A percentile compares a stretch with the other conserved stretches of the same genome.
phyloP scores from a whole-genome alignment of 1,140 invertebrate genomes.

The Euura saliciscinereae region DNA sequence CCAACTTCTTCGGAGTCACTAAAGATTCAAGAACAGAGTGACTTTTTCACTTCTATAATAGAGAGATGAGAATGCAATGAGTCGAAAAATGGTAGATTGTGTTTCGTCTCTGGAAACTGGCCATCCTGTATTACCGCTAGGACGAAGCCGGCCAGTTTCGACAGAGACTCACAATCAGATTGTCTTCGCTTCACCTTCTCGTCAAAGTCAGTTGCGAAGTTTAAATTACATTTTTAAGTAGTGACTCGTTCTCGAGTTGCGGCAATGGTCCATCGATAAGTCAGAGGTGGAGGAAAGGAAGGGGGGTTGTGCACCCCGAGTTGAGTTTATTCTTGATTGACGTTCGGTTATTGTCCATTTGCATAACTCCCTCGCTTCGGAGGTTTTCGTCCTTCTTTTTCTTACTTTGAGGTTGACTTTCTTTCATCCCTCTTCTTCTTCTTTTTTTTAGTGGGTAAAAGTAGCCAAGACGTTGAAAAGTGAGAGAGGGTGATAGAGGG shows the following conservation, averaged over 20 bases:
- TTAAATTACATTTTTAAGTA: not conserved
- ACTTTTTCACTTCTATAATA: too few relatives aligned
- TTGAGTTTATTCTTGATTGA: slow-evolving; percentile 57
- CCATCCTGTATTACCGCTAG: too few relatives aligned
- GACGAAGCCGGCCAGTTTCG: too few relatives aligned
- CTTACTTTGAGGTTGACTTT: slow-evolving; percentile 8
- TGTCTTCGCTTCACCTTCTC: not conserved
- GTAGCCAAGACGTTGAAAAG: slow-evolving; percentile 24
- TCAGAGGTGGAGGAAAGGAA: not conserved
- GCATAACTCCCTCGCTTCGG: slow-evolving; percentile 45
- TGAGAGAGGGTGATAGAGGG: slow-evolving; percentile 19
- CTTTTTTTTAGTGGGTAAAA: slow-evolving; percentile 23
- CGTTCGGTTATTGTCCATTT: slow-evolving; percentile 58
- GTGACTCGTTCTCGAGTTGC: not conserved
- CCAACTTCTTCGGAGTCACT: too few relatives aligned
- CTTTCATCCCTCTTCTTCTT: not conserved
- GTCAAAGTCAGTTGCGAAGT: not conserved
- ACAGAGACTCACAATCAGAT: too few relatives aligned
- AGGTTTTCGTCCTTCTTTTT: slow-evolving; percentile 5
- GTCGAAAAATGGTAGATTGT: too few relatives aligned
- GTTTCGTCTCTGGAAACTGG: too few relatives aligned
- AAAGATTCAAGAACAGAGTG: too few relatives aligned
- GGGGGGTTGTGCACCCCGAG: slow-evolving; percentile 19
- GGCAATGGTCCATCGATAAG: too few relatives aligned
- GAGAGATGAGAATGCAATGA: too few relatives aligned